Evolutionary conservation across 1,140 invertebrate genomes (phyloP), one percentile per base, ranked within the genome.

Genomic region (Oedothorax gibbosus): DNA sequence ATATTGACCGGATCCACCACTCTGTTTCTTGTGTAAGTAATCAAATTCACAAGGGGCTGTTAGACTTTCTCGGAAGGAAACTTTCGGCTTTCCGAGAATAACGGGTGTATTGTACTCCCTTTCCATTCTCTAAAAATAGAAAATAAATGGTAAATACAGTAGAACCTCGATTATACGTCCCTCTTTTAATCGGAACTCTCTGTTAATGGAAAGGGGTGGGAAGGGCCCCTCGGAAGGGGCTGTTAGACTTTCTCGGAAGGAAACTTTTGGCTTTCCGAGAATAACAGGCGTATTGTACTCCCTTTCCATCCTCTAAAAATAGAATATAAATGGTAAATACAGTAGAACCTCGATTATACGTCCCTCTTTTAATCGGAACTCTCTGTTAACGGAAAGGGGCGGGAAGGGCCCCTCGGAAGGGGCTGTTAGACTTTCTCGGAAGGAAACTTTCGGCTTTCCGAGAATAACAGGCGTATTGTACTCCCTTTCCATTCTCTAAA

Each of bases 401-500:
- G n/a, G n/a, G n/a, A n/a, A n/a, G n/a, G n/a, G n/a, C n/a, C n/a
- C n/a, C n/a, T n/a, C n/a, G n/a, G n/a, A 94, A 7, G 95, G 92
- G 0, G 89, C 89, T 0, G 92, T 89, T 64, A 98, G 89, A 0
- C 95, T 95, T 91, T 98, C 96, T 85, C 96, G 92, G 88, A 97
- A 98, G 0, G 99, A 94, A 5, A 99, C 99, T 90, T 99, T 99
- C 7, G 99, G 99, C 90, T 98, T 99, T 7, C 99, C 98, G 86
- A 99, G 90, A 35, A 94, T 91, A 14, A 99, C 95, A 2, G 96
- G 95, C 89, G 96, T 98, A 87, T 95, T 95, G 88, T 98, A 99
- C 91, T 99, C 99, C 68, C 96, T 92, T 91, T 99, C 97, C 94
- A 99, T 96, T 87, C 98, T 92, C 93, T 94, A 89, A 77, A 90